phyloP scores from a whole-genome alignment of 1,140 invertebrate genomes.

The Temnothorax longispinosus region DNA sequence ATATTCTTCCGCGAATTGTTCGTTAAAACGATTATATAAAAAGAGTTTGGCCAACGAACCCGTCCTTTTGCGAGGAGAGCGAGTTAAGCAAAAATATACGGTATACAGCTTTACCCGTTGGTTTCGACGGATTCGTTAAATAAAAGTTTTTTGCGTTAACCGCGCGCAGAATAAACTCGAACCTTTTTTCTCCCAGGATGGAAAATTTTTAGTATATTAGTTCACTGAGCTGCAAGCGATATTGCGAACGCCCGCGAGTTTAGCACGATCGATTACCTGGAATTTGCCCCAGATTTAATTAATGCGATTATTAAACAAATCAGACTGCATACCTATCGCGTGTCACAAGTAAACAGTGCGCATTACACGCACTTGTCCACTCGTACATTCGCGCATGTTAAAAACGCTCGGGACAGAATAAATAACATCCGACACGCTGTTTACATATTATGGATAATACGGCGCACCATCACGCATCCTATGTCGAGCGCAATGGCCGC shows the following conservation, averaged over 20 bases:
- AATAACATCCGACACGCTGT: conserved; percentile 29
- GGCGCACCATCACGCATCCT: conserved; percentile 6
- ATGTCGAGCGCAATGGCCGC: conserved; percentile 23
- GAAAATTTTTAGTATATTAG: conserved; percentile 38
- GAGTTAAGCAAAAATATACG: conserved; percentile 37
- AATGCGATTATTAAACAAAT: conserved; percentile 28
- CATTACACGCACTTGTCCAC: neutral
- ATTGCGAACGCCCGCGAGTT: neutral
- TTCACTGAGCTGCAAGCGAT: conserved; percentile 23
- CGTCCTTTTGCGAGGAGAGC: neutral
- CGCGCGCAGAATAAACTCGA: conserved; percentile 2
- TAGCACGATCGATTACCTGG: neutral
- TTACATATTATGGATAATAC: conserved; percentile 39
- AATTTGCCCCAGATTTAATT: conserved; percentile 15
- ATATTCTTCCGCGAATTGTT: conserved; percentile 7
- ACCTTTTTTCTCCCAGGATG: conserved; percentile 8
- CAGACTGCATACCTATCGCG: neutral
- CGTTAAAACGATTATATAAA: conserved; percentile 10
- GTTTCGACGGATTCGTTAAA: conserved; percentile 39
- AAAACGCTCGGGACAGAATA: conserved; percentile 9
- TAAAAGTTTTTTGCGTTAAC: conserved; percentile 36
- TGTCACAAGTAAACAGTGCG: conserved; percentile 6
- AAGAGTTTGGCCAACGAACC: conserved; percentile 2
- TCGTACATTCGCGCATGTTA: neutral
- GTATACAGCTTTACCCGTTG: neutral